Evolutionary conservation across 2,113 vertebrate genomes (phyloP), one percentile per base, ranked within the genome.

Genomic region (Motacilla tschutschensis): DNA sequence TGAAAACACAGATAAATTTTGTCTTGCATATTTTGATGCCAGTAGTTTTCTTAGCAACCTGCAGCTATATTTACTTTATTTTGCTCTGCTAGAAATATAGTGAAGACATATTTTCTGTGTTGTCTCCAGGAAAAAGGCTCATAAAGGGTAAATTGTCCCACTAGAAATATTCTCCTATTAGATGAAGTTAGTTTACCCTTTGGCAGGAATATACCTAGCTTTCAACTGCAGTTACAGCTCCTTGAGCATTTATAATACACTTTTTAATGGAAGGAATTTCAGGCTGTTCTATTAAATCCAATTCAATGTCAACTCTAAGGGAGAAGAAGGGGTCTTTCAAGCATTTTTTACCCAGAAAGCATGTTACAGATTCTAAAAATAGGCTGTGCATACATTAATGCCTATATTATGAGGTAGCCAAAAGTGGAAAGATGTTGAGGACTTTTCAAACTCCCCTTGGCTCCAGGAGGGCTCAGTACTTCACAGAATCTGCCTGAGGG

Each of bases 241-340:
- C 81, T 58, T 91, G 88, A 94, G 83, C 94, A 95, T 95, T 95
- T 85, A 93, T 92, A 90, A 82, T 44, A 79, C 38, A 69, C 79
- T 78, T 95, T 93, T 93, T 94, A 91, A 91, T 94, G 94, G 92
- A 90, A 96, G 79, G 91, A 93, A 88, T 88, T 86, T 91, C 78
- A 91, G 67, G 70, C 81, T 92, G 29, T 90, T 94, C 91, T 91
- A 79, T 85, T 95, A 95, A 95, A 93, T 90, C 71, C 81, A 87
- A 71, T 63, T 85, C 84, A 87, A 17, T 85, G 75, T 89, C 81
- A 76, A 35, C 46, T 86, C 77, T 60, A 48, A 80, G 79, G 44
- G 64, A 91, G 64, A 69, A 36, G 47, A 84, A 82, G 64, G 62
- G 58, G 60, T 87, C 76, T 95, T 95, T 94, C 58, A 79, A 75